phyloP scores from a whole-genome alignment of 2,888 invertebrate genomes.

The Parnassius smintheus region DNA sequence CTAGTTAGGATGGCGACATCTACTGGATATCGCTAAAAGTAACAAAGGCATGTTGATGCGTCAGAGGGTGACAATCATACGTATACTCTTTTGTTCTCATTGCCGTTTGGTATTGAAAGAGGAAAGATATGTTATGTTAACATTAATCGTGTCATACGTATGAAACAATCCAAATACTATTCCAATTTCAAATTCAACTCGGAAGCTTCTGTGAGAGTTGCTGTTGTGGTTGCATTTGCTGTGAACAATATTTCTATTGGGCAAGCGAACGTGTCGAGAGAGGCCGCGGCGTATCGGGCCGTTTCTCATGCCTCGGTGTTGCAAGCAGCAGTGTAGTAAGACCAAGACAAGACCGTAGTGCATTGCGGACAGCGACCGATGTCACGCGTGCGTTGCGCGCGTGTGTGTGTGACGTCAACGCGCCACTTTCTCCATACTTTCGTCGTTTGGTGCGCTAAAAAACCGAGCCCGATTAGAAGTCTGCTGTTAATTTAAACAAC shows the following conservation, averaged over 20 bases:
- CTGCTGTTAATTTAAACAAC: slow-evolving; percentile 71
- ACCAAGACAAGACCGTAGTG: slow-evolving; percentile 42
- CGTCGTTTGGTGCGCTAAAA: slow-evolving; percentile 76
- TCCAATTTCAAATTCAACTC: slow-evolving; percentile 12
- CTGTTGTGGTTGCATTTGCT: slow-evolving; percentile 40
- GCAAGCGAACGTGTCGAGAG: slow-evolving; percentile 77
- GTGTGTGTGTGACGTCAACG: slow-evolving; percentile 79
- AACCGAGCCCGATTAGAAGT: slow-evolving; percentile 67
- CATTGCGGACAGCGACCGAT: slow-evolving; percentile 60
- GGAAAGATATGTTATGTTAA: slow-evolving; percentile 34
- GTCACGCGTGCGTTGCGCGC: slow-evolving; percentile 64
- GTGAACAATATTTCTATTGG: slow-evolving; percentile 48
- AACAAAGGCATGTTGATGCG: slow-evolving; percentile 7
- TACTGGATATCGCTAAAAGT: background rate
- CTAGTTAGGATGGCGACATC: slow-evolving; percentile 7
- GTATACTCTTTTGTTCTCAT: slow-evolving; percentile 33
- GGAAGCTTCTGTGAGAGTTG: slow-evolving; percentile 1
- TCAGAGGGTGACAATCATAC: slow-evolving; percentile 22
- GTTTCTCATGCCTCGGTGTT: slow-evolving; percentile 70
- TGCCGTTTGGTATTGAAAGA: slow-evolving; percentile 29
- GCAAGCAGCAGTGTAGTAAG: slow-evolving; percentile 68
- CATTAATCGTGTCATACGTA: background rate
- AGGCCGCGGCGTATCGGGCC: slow-evolving; percentile 68
- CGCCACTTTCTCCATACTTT: slow-evolving; percentile 81
- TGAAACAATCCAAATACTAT: background rate